A percentile compares a stretch with the other conserved stretches of the same genome.
phyloP scores from a whole-genome alignment of 2,797 vertebrate species.

The Argya squamiceps region DNA sequence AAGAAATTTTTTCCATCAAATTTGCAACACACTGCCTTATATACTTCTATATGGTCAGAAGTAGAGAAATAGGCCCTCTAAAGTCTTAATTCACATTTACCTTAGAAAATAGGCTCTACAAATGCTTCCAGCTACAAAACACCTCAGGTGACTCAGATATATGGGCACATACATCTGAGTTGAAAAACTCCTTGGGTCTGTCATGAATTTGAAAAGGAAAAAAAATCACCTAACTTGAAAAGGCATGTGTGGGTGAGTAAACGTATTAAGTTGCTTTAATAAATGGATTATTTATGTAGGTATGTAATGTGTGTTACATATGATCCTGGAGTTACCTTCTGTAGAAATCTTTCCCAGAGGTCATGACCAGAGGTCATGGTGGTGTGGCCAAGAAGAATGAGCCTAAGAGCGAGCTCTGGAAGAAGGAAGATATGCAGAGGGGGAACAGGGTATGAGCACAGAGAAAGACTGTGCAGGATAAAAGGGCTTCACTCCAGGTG shows the following conservation, averaged over 20 bases:
- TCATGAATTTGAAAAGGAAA: background rate
- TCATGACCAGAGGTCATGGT: background rate
- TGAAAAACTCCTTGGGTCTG: background rate
- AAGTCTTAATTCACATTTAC: background rate
- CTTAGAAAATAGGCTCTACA: background rate
- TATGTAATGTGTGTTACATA: background rate
- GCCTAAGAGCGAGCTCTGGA: background rate
- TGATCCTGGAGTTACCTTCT: background rate
- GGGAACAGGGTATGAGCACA: background rate
- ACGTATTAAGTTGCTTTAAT: background rate
- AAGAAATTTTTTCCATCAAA: background rate
- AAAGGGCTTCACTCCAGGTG: background rate
- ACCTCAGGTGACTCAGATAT: background rate
- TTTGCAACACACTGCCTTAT: background rate
- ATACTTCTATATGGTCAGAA: background rate
- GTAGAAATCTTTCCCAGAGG: background rate
- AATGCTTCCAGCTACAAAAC: background rate
- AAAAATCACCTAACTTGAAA: background rate
- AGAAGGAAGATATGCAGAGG: background rate
- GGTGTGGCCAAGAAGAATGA: background rate
- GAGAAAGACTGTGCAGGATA: background rate
- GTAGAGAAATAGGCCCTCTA: background rate
- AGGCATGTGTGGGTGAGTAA: background rate
- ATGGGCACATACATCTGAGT: background rate
- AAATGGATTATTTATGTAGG: background rate